Base-by-base conservation (phyloP, 2,888 invertebrate species). In the Cerceris rybyensis region DNA sequence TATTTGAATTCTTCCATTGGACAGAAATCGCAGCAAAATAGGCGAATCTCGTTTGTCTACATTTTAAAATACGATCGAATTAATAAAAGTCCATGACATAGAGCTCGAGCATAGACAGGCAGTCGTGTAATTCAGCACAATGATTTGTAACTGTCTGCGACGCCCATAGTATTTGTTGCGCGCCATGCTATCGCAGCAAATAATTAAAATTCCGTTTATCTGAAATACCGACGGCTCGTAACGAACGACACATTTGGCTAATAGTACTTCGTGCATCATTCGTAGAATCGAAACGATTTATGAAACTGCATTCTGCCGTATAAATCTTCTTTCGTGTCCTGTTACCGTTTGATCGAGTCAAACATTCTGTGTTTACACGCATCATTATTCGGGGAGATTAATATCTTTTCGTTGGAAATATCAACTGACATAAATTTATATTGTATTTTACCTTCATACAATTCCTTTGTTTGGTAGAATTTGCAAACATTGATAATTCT, bases 181-280 rank as follows among this genome's bases (percentile, higher is more conserved):
- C 13, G 42, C 39, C 11, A 41, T 13, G 16, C 58, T n/a, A 16
- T 46, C 49, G 68, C 43, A 67, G 16, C 46, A 28, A 69, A 72
- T 70, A 77, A 81, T 81, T 84, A 78, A 84, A 81, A 83, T 83
- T 84, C 77, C 70, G 63, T 14, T 68, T 58, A 68, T 63, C 50
- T 49, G 41, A 46, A 16, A 39, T 64, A 70, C 43, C 57, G 74
- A 52, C 55, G 41, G 43, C 57, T 43, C 50, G 67, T 70, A 84
- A 81, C 72, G 71, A 78, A 81, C 70, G 75, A 78, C 76, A 67
- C 74, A 75, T 77, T 81, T 65, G 60, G 69, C 66, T 77, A 84
- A 84, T 75, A 68, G 81, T 57, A 11, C 58, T 55, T 57, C 49
- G 41, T 63, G 68, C 55, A 49, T 73, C 63, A 58, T 55, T 70